These are phyloP conservation scores for Acanthococcus lagerstroemiae DNA, from an alignment of 2,888 invertebrate genomes.

Conservation along the genomic window DNA sequence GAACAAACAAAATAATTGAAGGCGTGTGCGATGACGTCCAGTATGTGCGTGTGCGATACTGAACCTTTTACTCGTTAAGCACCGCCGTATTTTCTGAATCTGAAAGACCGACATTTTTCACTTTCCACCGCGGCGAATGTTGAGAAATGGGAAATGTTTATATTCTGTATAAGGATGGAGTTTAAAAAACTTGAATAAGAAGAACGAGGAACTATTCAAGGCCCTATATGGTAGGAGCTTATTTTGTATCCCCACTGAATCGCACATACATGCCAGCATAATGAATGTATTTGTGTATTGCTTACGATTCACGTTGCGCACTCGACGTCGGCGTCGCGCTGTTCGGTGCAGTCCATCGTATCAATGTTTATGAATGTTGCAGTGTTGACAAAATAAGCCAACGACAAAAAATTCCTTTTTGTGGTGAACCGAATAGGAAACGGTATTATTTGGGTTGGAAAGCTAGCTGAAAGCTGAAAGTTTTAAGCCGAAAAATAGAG, in stretches of 20 bases:
- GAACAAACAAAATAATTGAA: no score
- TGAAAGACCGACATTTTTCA: no score
- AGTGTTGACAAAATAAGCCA: conserved; percentile 10
- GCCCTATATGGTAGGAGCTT: conserved; percentile 28
- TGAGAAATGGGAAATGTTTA: no score
- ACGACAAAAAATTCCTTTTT: not conserved
- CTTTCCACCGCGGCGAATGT: no score
- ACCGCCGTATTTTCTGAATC: no score
- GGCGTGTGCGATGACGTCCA: no score
- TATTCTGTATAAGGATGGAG: no score
- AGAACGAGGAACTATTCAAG: conserved; percentile 22
- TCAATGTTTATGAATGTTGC: conserved; percentile 11
- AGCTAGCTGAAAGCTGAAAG: no score
- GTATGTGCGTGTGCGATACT: no score
- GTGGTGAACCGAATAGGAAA: not conserved
- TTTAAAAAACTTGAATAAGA: no score
- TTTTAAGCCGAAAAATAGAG: no score
- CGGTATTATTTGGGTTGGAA: not conserved
- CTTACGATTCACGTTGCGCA: conserved; percentile 13
- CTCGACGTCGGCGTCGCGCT: conserved; percentile 20
- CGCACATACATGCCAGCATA: conserved; percentile 20
- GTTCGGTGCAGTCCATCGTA: conserved; percentile 10
- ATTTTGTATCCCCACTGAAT: conserved; percentile 15
- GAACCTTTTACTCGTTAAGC: no score
- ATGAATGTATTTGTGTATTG: conserved; percentile 10